These are phyloP conservation scores for Pseudococcus viburni DNA, from an alignment of 2,888 invertebrate species.

Conservation along the genomic window DNA sequence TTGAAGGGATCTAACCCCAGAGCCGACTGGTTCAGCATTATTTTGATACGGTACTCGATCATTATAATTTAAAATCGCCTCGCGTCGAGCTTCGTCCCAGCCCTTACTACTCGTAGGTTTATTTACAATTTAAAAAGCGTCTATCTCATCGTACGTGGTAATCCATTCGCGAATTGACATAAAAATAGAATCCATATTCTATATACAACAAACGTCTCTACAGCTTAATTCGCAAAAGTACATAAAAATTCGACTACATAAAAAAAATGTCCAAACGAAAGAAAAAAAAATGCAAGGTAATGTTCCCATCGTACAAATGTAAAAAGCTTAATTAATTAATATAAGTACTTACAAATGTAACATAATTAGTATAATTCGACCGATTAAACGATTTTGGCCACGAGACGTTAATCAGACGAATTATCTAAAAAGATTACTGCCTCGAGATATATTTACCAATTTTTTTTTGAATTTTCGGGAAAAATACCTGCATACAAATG, in stretches of 20 bases:
- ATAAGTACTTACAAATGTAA: slow-evolving; percentile 35
- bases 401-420: not conserved
- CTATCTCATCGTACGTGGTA: not conserved
- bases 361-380: slow-evolving; percentile 2
- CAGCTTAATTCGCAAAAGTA: not conserved
- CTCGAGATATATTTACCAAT: not conserved
- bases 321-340: slow-evolving; percentile 35
- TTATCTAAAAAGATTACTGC: not conserved
- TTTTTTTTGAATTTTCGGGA: slow-evolving; percentile 11
- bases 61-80: not conserved
- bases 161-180: slow-evolving; percentile 26
- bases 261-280: not conserved
- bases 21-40: not conserved
- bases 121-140: not conserved
- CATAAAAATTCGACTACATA: not conserved
- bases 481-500: slow-evolving; percentile 13
- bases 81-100: not conserved
- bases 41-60: not conserved
- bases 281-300: slow-evolving; percentile 43
- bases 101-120: not conserved
- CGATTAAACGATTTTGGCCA: not conserved
- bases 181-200: slow-evolving; percentile 18
- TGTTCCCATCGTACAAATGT: slow-evolving; percentile 29
- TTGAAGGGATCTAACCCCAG: slow-evolving; percentile 7
- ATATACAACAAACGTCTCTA: not conserved